phyloP scores from a whole-genome alignment of 2,888 invertebrate species.

The Melanostoma scalare region DNA sequence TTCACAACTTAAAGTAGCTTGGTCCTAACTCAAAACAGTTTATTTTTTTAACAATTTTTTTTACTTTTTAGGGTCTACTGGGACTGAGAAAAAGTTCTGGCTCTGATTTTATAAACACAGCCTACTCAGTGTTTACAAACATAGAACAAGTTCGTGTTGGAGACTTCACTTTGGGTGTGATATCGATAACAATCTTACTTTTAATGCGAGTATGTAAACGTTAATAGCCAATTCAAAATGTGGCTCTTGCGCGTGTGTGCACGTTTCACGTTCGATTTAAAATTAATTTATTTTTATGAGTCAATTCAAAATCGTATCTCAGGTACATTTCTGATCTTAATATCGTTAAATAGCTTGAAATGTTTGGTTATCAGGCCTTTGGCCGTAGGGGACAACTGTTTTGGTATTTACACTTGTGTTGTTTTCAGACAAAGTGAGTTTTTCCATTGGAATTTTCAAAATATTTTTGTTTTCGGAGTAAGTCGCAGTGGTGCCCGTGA shows the following conservation, averaged over 20 bases:
- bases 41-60: background rate
- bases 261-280: no score
- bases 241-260: background rate
- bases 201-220: conserved; percentile 87
- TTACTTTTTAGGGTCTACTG: conserved; percentile 83
- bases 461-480: no score
- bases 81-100: conserved; percentile 88
- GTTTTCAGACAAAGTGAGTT: no score
- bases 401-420: no score
- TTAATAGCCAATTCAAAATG: background rate
- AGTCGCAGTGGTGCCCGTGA: no score
- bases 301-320: no score
- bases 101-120: conserved; percentile 89
- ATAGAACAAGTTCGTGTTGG: conserved; percentile 86
- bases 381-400: no score
- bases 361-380: no score
- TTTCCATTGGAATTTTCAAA: no score
- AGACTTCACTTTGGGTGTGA: conserved; percentile 88
- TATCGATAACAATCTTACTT: conserved; percentile 89
- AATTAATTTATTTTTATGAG: no score
- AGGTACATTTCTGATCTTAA: no score
- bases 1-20: conserved; percentile 89
- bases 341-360: no score
- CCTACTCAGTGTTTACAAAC: conserved; percentile 87
- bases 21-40: background rate